These are phyloP conservation scores for Aurelia aurita DNA, from an alignment of 30 jellyfish, hydroid and myxozoan species.

Conservation along the genomic window DNA sequence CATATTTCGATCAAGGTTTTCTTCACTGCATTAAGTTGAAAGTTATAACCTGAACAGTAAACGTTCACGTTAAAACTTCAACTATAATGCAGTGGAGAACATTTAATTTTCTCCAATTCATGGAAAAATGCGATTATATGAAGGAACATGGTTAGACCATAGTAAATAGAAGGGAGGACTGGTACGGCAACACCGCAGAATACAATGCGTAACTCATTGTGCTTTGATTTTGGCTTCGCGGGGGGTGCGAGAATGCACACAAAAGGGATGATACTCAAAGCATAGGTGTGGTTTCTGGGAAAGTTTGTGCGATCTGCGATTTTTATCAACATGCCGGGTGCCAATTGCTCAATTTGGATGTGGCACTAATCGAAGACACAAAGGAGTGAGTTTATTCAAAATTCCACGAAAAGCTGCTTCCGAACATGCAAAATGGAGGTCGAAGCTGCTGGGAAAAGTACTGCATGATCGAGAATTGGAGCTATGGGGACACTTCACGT, in stretches of 20 bases:
- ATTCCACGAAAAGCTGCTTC: conserved; percentile 13
- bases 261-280: not conserved
- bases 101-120: no score
- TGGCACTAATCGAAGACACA: conserved; percentile 24
- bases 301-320: conserved; percentile 2
- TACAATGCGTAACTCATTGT: conserved; percentile 4
- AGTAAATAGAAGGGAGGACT: no score
- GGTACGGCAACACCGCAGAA: no score
- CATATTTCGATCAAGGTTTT: no score
- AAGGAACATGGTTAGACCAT: no score
- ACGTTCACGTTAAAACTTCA: no score
- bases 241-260: conserved; percentile 33
- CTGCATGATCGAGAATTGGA: conserved; percentile 23
- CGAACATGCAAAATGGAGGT: conserved; percentile 23
- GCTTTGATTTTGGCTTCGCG: conserved; percentile 8
- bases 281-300: not conserved
- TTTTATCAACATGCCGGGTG: conserved; percentile 16
- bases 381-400: conserved; percentile 12
- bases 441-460: conserved; percentile 2
- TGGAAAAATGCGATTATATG: no score
- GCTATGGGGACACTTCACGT: conserved; percentile 16
- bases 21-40: no score
- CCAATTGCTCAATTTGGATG: conserved; percentile 25
- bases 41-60: no score
- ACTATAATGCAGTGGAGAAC: no score